phyloP scores from a whole-genome alignment of 2,888 invertebrate species.

The Cataglyphis rosenhaueri region DNA sequence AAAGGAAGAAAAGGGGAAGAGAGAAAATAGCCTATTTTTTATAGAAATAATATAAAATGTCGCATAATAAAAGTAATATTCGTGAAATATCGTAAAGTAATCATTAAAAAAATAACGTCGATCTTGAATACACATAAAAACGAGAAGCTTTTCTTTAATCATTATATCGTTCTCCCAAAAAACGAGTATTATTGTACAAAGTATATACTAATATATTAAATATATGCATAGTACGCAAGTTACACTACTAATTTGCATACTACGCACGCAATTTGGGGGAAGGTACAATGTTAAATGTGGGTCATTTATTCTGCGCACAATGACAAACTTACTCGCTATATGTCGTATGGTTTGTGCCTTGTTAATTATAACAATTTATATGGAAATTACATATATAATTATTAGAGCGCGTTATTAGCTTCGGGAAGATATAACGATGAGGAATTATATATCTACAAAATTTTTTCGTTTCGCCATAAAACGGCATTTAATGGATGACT shows the following conservation, averaged over 20 bases:
- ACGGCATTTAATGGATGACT: conserved; percentile 52
- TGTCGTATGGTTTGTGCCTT: conserved; percentile 31
- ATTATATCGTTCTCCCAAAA: conserved; percentile 33
- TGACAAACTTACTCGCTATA: conserved; percentile 42
- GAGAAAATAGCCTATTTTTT: conserved; percentile 34
- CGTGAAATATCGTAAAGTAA: conserved; percentile 45
- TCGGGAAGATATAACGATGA: conserved; percentile 54
- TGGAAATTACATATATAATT: conserved; percentile 44
- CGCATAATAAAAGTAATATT: conserved; percentile 57
- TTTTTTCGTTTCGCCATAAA: conserved; percentile 32
- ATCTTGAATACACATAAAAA: conserved; percentile 43
- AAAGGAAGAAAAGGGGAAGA: conserved; percentile 35
- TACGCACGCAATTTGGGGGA: conserved; percentile 36
- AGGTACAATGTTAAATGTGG: conserved; percentile 60
- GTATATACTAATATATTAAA: conserved; percentile 46
- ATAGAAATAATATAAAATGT: conserved; percentile 29
- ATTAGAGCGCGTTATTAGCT: conserved; percentile 36
- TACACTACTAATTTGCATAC: conserved; percentile 24
- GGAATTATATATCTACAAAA: conserved; percentile 56
- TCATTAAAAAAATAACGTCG: conserved; percentile 45
- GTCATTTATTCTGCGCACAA: conserved; percentile 34
- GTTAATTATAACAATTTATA: conserved; percentile 42
- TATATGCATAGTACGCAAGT: conserved; percentile 43
- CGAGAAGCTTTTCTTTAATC: conserved; percentile 59
- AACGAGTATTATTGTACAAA: conserved; percentile 69